phyloP scores from a whole-genome alignment of 1,140 invertebrate genomes.

The Reticulitermes speratus region DNA sequence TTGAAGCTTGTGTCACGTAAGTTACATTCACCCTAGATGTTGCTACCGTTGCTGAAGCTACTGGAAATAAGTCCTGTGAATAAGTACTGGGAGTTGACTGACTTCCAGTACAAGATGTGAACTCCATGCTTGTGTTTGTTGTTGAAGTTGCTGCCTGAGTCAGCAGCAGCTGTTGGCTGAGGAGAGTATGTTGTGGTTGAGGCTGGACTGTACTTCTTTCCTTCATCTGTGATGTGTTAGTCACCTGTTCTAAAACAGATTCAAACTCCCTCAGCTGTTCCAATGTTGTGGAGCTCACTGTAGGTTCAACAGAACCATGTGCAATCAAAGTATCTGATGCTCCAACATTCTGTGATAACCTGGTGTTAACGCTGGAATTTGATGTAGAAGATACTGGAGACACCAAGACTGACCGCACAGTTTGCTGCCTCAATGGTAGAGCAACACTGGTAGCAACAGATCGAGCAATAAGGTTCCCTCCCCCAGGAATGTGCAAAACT shows the following conservation, averaged over 20 bases:
- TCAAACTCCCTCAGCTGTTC: conserved; percentile 80
- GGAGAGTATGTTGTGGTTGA: conserved; percentile 4
- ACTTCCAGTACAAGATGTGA: conserved; percentile 13
- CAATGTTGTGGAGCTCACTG: conserved; percentile 61
- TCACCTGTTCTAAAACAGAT: conserved; percentile 71
- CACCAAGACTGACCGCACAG: conserved; percentile 49
- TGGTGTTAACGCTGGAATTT: conserved; percentile 6
- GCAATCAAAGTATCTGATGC: conserved; percentile 37
- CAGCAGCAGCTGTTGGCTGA: neutral
- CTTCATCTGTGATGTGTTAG: conserved; percentile 56
- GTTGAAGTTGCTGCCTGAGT: conserved; percentile 5
- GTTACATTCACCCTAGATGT: conserved; percentile 23
- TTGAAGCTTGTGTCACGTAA: conserved; percentile 30
- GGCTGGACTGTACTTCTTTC: conserved; percentile 57
- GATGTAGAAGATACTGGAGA: conserved; percentile 36
- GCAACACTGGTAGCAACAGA: conserved; percentile 43
- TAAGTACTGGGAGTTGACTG: conserved; percentile 17
- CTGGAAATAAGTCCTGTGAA: conserved; percentile 7
- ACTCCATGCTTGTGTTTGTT: neutral
- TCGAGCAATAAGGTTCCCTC: conserved; percentile 51
- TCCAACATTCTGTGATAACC: conserved; percentile 31
- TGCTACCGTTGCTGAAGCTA: neutral
- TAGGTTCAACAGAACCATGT: conserved; percentile 45
- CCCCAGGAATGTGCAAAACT: conserved; percentile 56
- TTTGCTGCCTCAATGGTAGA: conserved; percentile 44